A percentile compares a stretch with the other conserved stretches of the same genome.
These are phyloP conservation scores for Eupithecia tripunctaria DNA, from an alignment of 2,888 invertebrate species.

Conservation along the genomic window DNA sequence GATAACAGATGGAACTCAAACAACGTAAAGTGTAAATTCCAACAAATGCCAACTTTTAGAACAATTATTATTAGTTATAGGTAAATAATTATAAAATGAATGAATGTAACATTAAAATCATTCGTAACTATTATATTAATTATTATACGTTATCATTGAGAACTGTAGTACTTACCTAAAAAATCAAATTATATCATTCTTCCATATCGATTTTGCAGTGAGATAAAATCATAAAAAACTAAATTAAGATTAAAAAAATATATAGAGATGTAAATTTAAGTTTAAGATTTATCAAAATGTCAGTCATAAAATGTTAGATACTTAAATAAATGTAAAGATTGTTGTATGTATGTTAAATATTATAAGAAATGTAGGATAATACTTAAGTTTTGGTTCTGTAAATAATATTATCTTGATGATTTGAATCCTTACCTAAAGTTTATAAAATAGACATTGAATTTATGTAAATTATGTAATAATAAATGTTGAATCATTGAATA, in stretches of 20 bases:
- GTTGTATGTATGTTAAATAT: constrained; percentile 3
- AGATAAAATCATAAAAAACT: constrained; percentile 34
- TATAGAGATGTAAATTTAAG: not conserved
- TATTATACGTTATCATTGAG: not conserved
- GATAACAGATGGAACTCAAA: constrained; percentile 66
- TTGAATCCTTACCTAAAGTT: constrained; percentile 30
- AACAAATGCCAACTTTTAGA: constrained; percentile 61
- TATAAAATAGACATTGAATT: constrained; percentile 39
- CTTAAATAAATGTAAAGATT: not conserved
- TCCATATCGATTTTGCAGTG: constrained; percentile 40
- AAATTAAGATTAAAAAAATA: not conserved
- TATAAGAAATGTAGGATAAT: constrained; percentile 1
- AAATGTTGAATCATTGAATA: constrained; percentile 57
- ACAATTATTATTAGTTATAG: constrained; percentile 12
- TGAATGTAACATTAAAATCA: not conserved
- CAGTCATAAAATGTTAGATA: not conserved
- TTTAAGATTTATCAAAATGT: not conserved
- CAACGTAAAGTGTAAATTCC: constrained; percentile 54
- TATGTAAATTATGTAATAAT: constrained; percentile 53
- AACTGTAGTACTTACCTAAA: not conserved
- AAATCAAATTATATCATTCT: not conserved
- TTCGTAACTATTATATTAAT: not conserved
- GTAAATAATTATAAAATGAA: not conserved
- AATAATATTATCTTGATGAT: constrained; percentile 27
- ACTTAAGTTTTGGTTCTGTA: not conserved